Conservation (phyloP, 2,888 invertebrate genomes). For the Unio delphinus region DNA sequence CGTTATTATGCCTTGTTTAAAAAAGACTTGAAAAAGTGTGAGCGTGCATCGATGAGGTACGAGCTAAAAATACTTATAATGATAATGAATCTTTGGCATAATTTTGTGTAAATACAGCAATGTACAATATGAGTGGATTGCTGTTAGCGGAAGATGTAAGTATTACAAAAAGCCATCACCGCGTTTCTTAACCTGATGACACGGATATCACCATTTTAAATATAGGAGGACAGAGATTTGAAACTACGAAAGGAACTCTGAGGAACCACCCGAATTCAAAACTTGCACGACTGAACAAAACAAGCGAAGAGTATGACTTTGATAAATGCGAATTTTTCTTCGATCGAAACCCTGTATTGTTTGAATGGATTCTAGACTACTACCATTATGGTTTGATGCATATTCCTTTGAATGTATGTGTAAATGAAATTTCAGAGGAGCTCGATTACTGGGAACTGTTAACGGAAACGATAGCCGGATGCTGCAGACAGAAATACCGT, state of each 20-base stretch:
- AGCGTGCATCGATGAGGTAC: too few relatives aligned
- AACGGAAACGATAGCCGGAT: slow-evolving; percentile 34
- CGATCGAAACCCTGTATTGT: slow-evolving; percentile 50
- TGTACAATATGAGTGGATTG: too few relatives aligned
- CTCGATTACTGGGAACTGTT: slow-evolving; percentile 48
- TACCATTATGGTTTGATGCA: slow-evolving; percentile 48
- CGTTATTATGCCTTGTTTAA: too few relatives aligned
- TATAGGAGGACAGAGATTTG: slow-evolving; percentile 35
- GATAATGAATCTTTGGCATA: too few relatives aligned
- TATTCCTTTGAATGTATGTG: slow-evolving; percentile 42
- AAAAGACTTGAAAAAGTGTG: too few relatives aligned
- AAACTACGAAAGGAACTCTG: slow-evolving; percentile 30
- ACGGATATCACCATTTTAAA: slow-evolving; percentile 22
- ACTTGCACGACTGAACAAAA: slow-evolving; percentile 20
- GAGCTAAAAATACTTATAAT: too few relatives aligned
- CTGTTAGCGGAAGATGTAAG: too few relatives aligned
- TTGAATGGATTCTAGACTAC: slow-evolving; percentile 44
- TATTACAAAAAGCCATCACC: too few relatives aligned
- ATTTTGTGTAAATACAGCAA: too few relatives aligned
- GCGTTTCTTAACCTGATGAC: slow-evolving; percentile 9
- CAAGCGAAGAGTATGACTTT: slow-evolving; percentile 19
- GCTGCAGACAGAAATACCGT: slow-evolving; percentile 44
- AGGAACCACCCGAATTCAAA: slow-evolving; percentile 33
- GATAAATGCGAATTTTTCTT: slow-evolving; percentile 42
- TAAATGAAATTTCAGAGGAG: slow-evolving; percentile 35